Evolutionary conservation across 2,113 vertebrate genomes (phyloP), one percentile per base, ranked within the genome.

Genomic region (Semicossyphus pulcher): DNA sequence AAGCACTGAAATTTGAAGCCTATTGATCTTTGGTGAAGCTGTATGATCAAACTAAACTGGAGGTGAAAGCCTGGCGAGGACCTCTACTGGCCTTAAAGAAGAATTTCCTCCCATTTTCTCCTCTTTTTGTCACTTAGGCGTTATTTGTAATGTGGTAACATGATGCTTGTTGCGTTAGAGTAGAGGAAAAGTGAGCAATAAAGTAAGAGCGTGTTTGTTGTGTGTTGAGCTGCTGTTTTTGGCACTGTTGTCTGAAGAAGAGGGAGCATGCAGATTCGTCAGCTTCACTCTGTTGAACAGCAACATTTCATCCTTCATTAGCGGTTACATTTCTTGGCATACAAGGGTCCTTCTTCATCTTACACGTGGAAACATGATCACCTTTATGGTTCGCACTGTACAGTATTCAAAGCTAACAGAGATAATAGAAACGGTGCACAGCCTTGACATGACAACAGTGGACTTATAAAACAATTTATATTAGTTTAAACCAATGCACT

Each of bases 11-110:
- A 67, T 28, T 23, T 62, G 77, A 88, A 59, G 49, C 59, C 69
- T 65, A 63, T 63, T 80, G 71, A 82, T 86, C 84, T 93, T 91
- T 91, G 88, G 77, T 90, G 76, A 72, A 84, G 84, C 81, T 80
- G 80, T 83, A 67, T 60, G 72, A 77, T 48, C 56, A 36, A 64
- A 53, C 45, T 60, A 14, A 73, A 49, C 51, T 78, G 52, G 39
- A 58, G 48, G 52, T 76, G 45, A 60, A 86, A 86, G 89, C 57
- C 23, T 66, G 86, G 39, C 89, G 77, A 63, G 52, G 84, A 69
- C 91, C 88, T 88, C 93, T 92, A 56, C 62, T 89, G 92, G 90
- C 77, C 75, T 80, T 25, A 63, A 42, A 63, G 14, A 73, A 67
- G 47, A 88, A 85, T 23, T 65, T 39, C 7, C 31, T 56, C 8